Evolutionary conservation across 1,140 invertebrate genomes (phyloP).

Genomic region (Capitella teleta): DNA sequence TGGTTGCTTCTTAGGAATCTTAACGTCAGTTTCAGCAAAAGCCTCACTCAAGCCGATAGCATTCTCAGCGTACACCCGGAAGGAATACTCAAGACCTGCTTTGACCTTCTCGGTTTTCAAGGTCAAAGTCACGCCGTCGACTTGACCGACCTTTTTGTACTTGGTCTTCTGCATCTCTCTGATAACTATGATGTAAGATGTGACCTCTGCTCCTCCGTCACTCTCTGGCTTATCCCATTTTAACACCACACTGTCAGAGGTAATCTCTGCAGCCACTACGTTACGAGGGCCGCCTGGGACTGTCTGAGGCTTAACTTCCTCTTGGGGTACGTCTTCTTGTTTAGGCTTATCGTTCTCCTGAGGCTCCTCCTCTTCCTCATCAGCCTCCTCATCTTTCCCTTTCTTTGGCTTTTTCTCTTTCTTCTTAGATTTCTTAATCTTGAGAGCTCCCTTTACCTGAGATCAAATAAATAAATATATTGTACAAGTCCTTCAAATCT

Average conservation of each 20-base stretch:
- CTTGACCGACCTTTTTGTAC: slow-evolving; percentile 11
- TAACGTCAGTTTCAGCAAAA: background rate
- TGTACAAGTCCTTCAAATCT: too few relatives aligned
- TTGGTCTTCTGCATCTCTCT: slow-evolving; percentile 6
- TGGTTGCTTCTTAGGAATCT: background rate
- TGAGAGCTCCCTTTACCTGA: background rate
- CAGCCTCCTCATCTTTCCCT: background rate
- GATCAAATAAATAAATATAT: too few relatives aligned
- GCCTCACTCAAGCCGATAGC: slow-evolving; percentile 82
- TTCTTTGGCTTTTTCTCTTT: slow-evolving; percentile 1
- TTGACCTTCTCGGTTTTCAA: slow-evolving; percentile 11
- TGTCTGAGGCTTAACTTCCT: slow-evolving; percentile 3
- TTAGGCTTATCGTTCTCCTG: background rate
- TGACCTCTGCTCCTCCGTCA: slow-evolving; percentile 70
- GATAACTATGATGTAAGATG: slow-evolving; percentile 5
- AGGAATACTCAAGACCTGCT: slow-evolving; percentile 73
- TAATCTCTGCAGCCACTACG: slow-evolving; percentile 85
- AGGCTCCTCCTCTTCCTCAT: background rate
- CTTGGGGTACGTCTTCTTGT: background rate
- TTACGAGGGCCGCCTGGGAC: slow-evolving; percentile 69
- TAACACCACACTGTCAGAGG: slow-evolving; percentile 74
- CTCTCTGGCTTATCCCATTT: slow-evolving; percentile 82
- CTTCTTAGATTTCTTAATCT: slow-evolving; percentile 2
- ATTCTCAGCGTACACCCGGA: slow-evolving; percentile 90
- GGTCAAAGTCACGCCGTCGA: slow-evolving; percentile 5